Conservation (phyloP, 2,113 vertebrate genomes). For the Pteronura brasiliensis region DNA sequence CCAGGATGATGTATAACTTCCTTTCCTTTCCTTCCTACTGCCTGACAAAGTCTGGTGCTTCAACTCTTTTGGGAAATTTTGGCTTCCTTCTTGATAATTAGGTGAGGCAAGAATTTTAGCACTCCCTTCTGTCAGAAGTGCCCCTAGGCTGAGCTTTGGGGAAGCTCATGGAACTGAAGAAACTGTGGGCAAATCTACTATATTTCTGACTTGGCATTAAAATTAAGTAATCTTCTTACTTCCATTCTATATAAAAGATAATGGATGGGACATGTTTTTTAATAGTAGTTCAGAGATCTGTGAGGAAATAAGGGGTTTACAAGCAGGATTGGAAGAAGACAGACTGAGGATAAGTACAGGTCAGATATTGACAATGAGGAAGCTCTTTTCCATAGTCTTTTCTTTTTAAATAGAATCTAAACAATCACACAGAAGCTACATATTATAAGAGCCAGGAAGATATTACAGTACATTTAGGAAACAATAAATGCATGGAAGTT, state of each 20-base stretch:
- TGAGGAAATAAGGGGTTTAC: background rate
- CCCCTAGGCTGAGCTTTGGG: background rate
- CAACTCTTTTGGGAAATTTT: background rate
- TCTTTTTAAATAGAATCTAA: background rate
- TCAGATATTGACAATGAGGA: background rate
- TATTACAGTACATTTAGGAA: background rate
- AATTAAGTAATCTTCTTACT: background rate
- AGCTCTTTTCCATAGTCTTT: background rate
- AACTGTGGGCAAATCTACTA: background rate
- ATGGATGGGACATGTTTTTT: background rate
- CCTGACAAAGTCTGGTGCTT: background rate
- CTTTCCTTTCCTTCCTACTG: background rate
- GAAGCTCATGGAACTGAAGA: background rate
- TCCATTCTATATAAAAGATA: background rate
- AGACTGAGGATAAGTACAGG: background rate
- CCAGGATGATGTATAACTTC: background rate
- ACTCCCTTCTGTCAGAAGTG: background rate
- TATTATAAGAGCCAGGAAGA: background rate
- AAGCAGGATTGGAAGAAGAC: background rate
- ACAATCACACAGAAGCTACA: background rate
- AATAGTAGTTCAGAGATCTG: background rate
- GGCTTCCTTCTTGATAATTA: background rate
- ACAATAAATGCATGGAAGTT: background rate
- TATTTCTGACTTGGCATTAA: background rate
- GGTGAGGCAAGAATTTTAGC: background rate